These are phyloP conservation scores for Hystrix brachyura DNA, from an alignment of 2,113 vertebrate species.

Conservation along the genomic window DNA sequence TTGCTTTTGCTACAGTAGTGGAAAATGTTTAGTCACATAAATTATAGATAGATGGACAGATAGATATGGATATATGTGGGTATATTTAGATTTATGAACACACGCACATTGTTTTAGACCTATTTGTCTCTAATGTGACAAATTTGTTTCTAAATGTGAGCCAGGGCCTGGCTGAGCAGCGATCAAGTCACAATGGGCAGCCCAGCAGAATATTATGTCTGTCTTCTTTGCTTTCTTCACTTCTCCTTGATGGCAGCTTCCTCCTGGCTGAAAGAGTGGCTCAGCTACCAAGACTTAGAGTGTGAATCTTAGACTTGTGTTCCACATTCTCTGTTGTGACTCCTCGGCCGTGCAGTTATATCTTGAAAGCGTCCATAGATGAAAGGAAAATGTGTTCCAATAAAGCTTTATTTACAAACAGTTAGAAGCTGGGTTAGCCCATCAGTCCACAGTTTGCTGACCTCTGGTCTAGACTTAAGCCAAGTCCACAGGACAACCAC, in stretches of 20 bases:
- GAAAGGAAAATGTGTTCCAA: neutral
- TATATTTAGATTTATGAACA: too few relatives aligned
- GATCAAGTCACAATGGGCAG: neutral
- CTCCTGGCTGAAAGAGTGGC: neutral
- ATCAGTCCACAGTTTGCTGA: neutral
- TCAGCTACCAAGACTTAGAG: conserved; percentile 27
- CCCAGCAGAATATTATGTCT: neutral
- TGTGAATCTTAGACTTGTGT: neutral
- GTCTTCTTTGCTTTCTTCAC: neutral
- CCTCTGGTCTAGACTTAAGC: neutral
- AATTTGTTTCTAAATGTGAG: too few relatives aligned
- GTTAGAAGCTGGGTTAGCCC: neutral
- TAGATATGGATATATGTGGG: too few relatives aligned
- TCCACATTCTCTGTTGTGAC: neutral
- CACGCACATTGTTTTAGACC: too few relatives aligned
- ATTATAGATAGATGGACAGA: too few relatives aligned
- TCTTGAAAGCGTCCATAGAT: neutral
- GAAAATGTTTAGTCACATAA: too few relatives aligned
- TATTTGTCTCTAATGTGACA: too few relatives aligned
- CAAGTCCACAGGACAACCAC: neutral
- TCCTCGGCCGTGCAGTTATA: neutral
- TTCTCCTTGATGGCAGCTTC: neutral
- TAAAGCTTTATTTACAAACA: conserved; percentile 31
- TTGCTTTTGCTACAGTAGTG: too few relatives aligned
- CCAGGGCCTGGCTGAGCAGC: neutral